These are phyloP conservation scores for Trileptium ribeirensis DNA, from an alignment of 2,888 invertebrate species.

Conservation along the genomic window DNA sequence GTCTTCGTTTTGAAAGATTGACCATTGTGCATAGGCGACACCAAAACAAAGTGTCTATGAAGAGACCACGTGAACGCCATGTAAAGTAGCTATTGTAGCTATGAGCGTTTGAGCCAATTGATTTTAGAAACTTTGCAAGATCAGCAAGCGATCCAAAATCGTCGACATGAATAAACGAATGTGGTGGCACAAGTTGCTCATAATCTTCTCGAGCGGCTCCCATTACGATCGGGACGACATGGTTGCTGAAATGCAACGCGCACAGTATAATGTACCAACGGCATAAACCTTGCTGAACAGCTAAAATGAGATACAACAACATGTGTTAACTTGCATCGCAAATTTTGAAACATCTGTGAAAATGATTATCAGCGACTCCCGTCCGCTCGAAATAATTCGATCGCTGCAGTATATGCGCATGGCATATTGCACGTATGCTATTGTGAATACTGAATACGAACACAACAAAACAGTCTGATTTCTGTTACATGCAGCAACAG, in stretches of 20 bases:
- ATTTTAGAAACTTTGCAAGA: conserved; percentile 74
- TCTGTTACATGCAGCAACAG: too few relatives aligned
- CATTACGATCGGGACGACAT: conserved; percentile 26
- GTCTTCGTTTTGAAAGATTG: conserved; percentile 56
- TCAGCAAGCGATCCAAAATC: conserved; percentile 76
- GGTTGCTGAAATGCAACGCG: conserved; percentile 22
- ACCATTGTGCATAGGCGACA: conserved; percentile 74
- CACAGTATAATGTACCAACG: too few relatives aligned
- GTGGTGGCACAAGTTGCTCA: conserved; percentile 74
- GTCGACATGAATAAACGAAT: conserved; percentile 89
- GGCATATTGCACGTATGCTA: too few relatives aligned
- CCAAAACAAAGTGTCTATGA: conserved; percentile 91
- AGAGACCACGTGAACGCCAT: conserved; percentile 88
- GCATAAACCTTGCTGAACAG: too few relatives aligned
- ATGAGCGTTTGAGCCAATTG: conserved; percentile 76
- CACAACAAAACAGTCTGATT: too few relatives aligned
- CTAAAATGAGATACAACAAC: too few relatives aligned
- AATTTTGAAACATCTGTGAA: too few relatives aligned
- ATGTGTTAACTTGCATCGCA: too few relatives aligned
- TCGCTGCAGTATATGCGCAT: too few relatives aligned
- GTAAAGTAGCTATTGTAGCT: conserved; percentile 88
- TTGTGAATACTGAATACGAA: too few relatives aligned
- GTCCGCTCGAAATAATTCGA: too few relatives aligned
- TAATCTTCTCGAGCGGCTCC: conserved; percentile 83
- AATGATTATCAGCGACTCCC: too few relatives aligned